Conservation (phyloP, 2,113 vertebrate genomes). For the Oceanites oceanicus region DNA sequence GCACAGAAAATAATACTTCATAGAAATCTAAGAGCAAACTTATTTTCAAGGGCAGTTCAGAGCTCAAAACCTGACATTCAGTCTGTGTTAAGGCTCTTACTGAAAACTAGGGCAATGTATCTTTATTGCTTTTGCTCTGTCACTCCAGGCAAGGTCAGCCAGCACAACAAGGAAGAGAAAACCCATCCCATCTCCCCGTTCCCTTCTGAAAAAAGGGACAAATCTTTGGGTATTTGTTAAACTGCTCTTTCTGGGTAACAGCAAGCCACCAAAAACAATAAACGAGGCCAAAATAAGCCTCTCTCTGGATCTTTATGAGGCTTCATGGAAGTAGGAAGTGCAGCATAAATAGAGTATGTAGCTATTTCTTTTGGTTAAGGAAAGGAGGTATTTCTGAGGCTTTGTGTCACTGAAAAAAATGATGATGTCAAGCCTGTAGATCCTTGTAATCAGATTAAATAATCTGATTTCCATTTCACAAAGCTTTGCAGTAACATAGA, state of each 20-base stretch:
- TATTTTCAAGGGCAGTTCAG: background rate
- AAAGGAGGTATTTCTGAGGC: background rate
- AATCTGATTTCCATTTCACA: constrained; percentile 16
- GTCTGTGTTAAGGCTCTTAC: background rate
- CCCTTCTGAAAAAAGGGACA: background rate
- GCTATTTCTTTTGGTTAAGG: background rate
- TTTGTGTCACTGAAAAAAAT: background rate
- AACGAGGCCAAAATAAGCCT: background rate
- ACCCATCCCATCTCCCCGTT: background rate
- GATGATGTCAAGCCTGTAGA: background rate
- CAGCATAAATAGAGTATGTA: background rate
- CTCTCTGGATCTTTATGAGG: background rate
- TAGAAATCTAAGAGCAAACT: constrained; percentile 35
- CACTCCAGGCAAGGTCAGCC: constrained; percentile 63
- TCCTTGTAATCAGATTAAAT: constrained; percentile 35
- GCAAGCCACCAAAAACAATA: background rate
- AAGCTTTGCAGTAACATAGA: background rate
- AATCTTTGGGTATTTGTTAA: background rate
- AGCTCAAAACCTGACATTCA: constrained; percentile 3
- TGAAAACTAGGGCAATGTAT: constrained; percentile 42
- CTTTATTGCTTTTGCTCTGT: constrained; percentile 6
- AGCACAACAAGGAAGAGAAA: background rate
- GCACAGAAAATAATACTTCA: background rate
- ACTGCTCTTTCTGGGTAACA: background rate
- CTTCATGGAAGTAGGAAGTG: background rate